Percentiles rank a stretch among this genome's conserved stretches.
phyloP scores from a whole-genome alignment of 2,113 vertebrate genomes.

The Hyaena hyaena region DNA sequence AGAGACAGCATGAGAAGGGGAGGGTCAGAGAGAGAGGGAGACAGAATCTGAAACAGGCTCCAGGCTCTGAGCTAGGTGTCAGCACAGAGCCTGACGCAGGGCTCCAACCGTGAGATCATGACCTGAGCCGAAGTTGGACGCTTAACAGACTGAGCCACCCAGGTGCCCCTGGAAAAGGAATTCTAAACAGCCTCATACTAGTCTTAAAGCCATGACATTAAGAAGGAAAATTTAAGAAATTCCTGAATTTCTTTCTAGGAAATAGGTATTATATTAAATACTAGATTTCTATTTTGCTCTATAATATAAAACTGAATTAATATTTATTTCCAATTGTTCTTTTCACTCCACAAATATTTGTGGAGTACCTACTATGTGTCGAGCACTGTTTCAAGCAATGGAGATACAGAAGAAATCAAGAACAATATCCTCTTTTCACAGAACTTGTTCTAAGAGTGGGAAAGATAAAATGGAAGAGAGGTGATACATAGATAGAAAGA shows the following conservation, averaged over 20 bases:
- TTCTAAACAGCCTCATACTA: not conserved
- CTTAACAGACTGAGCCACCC: too few relatives aligned
- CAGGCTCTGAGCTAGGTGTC: too few relatives aligned
- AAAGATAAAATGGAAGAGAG: not conserved
- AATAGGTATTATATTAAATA: not conserved
- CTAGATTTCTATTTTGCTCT: not conserved
- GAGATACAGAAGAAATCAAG: not conserved
- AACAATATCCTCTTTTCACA: not conserved
- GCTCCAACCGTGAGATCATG: too few relatives aligned
- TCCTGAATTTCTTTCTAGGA: not conserved
- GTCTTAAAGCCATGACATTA: not conserved
- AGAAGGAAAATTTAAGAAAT: not conserved
- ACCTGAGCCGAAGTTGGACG: too few relatives aligned
- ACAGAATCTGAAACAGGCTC: too few relatives aligned
- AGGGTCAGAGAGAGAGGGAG: too few relatives aligned
- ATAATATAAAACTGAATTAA: not conserved
- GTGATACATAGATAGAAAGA: not conserved
- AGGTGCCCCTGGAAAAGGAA: not conserved
- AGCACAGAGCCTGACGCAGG: too few relatives aligned
- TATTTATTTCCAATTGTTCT: not conserved
- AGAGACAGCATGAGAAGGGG: too few relatives aligned
- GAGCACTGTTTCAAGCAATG: not conserved
- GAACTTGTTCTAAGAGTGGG: not conserved
- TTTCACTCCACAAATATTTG: not conserved
- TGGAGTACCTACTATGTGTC: not conserved